Base-by-base conservation (phyloP, 2,888 invertebrate genomes). In the Linnaemya tessellans region DNA sequence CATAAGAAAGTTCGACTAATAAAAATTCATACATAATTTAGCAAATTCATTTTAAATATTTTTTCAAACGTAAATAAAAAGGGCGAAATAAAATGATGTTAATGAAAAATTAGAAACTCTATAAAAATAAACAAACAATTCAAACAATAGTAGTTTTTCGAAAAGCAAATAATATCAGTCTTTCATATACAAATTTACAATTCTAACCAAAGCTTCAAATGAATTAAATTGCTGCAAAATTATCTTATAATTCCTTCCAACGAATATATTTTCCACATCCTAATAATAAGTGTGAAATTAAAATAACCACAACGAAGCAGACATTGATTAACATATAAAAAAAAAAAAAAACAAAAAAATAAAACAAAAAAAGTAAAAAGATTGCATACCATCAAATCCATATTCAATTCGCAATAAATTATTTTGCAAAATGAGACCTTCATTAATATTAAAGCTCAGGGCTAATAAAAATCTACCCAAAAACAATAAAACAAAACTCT, bases 321-420 rank as follows among this genome's bases (percentile, higher is more conserved):
- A 84, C 87, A 75, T 46, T 86, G 83, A 87, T 87, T 86, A 87
- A 84, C 86, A 87, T 86, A 83, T 70, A 64, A 9, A 22, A n/a
- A 71, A 11, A 41, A 41, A 11, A 35, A n/a, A 35, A 35, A 35
- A 35, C 35, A 35, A 74, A 73, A n/a, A n/a, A n/a, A n/a, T n/a
- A n/a, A n/a, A n/a, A n/a, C n/a, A 58, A 60, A 38, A 64, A 77
- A 65, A 35, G 68, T 70, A 38, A 65, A 74, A 56, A 78, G 56
- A 84, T 70, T 70, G 71, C 62, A 60, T 22, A 77, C 30, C 20
- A 49, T 67, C 49, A 74, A 77, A 80, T 64, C 46, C n/a, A 41
- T 62, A 82, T 86, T 77, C 67, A 80, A 74, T 77, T 84, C 86
- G 51, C 58, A 77, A 73, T 62, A 77, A 80, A 68, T 80, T 80